Percentiles rank a stretch among this genome's conserved stretches.
phyloP scores from a whole-genome alignment of 1,140 invertebrate species.

The Leptonema lineaticorne region DNA sequence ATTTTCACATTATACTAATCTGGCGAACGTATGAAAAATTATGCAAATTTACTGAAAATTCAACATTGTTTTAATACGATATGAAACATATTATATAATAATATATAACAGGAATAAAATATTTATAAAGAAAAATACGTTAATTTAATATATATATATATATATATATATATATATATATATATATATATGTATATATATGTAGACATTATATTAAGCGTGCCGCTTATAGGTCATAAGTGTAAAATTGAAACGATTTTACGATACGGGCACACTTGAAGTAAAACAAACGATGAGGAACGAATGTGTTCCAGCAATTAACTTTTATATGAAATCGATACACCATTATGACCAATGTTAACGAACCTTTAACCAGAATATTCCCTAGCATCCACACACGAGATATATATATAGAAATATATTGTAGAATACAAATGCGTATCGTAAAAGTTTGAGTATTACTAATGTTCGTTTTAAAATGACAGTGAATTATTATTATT shows the following conservation, averaged over 20 bases:
- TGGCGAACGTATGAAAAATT: constrained; percentile 1
- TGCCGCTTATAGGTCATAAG: constrained; percentile 1
- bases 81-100: not conserved
- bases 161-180: not conserved
- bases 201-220: not conserved
- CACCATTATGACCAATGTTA: constrained; percentile 16
- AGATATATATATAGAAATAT: not conserved
- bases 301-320: constrained; percentile 18
- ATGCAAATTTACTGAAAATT: not conserved
- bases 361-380: constrained; percentile 7
- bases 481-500: no score
- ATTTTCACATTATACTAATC: constrained; percentile 2
- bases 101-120: no score
- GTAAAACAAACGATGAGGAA: constrained; percentile 12
- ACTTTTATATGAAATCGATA: constrained; percentile 18
- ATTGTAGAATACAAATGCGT: no score
- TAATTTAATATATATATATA: not conserved
- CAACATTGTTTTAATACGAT: not conserved
- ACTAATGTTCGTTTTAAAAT: no score
- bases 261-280: not conserved
- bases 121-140: not conserved
- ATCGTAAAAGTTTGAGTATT: no score
- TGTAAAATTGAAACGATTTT: not conserved
- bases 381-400: no score
- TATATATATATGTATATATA: not conserved